A percentile compares a stretch with the other conserved stretches of the same genome.
phyloP scores from a whole-genome alignment of 2,797 vertebrate genomes.

The Eulemur mongoz region DNA sequence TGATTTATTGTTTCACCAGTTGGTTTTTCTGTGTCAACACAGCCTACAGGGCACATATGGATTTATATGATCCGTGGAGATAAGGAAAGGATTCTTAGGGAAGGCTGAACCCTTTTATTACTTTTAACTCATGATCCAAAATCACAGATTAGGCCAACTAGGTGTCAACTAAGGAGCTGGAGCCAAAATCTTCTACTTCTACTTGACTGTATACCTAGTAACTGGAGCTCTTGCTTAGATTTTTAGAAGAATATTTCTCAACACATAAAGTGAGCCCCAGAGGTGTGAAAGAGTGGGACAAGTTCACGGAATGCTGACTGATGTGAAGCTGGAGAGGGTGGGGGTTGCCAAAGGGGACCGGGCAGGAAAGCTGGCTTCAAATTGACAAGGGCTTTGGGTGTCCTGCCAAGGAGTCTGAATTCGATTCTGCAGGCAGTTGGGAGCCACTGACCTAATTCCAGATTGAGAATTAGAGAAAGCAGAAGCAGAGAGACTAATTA shows the following conservation, averaged over 20 bases:
- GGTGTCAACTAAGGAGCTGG: not conserved
- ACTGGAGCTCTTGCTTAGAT: not conserved
- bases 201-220: not conserved
- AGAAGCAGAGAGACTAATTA: constrained; percentile 47
- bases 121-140: not conserved
- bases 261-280: not conserved
- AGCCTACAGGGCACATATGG: not conserved
- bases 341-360: not conserved
- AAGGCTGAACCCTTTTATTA: not conserved
- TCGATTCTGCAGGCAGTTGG: constrained; percentile 16
- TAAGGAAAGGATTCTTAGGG: not conserved
- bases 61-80: not conserved
- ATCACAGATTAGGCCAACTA: not conserved
- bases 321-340: not conserved
- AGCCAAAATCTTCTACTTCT: not conserved
- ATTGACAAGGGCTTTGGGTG: not conserved
- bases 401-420: not conserved
- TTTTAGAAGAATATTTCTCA: not conserved
- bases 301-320: not conserved
- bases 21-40: not conserved
- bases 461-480: constrained; percentile 33
- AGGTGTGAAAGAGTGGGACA: not conserved
- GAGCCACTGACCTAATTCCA: constrained; percentile 19
- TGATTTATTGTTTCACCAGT: constrained; percentile 10
- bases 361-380: not conserved